Evolutionary conservation across 2,113 vertebrate genomes (phyloP).

Genomic region (Microcebus murinus): DNA sequence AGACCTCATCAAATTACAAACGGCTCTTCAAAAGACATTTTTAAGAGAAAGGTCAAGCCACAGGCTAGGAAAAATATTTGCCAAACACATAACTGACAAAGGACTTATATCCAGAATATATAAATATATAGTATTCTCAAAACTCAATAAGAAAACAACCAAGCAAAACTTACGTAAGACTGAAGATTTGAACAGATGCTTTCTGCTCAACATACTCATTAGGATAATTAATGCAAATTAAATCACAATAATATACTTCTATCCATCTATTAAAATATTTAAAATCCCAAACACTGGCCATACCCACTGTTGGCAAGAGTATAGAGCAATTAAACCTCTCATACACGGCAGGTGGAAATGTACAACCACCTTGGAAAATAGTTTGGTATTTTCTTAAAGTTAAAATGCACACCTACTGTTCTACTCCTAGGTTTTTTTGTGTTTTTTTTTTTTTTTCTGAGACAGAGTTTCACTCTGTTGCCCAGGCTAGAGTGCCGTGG

Average conservation of each 20-base stretch:
- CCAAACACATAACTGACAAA: neutral
- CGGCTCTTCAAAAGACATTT: neutral
- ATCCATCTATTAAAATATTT: neutral
- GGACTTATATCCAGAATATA: neutral
- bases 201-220: neutral
- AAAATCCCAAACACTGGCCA: neutral
- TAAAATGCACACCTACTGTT: neutral
- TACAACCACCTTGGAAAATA: no score
- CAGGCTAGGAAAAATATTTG: neutral
- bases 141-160: neutral
- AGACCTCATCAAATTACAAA: neutral
- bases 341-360: accelerated
- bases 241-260: neutral
- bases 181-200: neutral
- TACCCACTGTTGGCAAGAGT: neutral
- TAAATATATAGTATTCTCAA: neutral
- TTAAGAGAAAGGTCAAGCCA: neutral
- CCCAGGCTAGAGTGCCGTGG: no score
- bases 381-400: neutral
- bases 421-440: no score
- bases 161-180: neutral
- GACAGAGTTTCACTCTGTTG: no score
- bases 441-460: no score
- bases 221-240: neutral
- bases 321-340: no score